phyloP scores from a whole-genome alignment of 1,140 invertebrate genomes.

The Drosophila malerkotliana region DNA sequence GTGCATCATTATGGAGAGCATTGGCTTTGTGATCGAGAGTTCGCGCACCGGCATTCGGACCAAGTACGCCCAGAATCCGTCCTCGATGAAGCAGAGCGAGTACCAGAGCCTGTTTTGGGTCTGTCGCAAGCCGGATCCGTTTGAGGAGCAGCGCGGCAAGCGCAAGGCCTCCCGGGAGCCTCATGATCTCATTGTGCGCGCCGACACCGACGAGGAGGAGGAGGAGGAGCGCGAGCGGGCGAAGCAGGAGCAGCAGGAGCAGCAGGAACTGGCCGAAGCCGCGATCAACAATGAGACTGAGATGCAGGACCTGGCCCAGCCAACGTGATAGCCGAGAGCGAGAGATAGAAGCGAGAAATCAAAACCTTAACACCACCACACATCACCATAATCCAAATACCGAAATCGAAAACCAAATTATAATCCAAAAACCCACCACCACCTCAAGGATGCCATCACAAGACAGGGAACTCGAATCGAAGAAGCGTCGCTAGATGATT shows the following conservation, averaged over 20 bases:
- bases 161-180: constrained; percentile 46
- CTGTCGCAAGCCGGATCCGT: constrained; percentile 66
- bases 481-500: neutral
- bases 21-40: constrained; percentile 93
- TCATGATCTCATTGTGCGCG: constrained; percentile 58
- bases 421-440: neutral
- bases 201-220: constrained; percentile 26
- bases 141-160: constrained; percentile 29
- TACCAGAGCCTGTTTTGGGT: constrained; percentile 82
- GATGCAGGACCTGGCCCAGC: constrained; percentile 11
- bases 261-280: neutral
- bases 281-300: constrained; percentile 26
- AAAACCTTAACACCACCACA: neutral
- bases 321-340: constrained; percentile 32
- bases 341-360: constrained; percentile 4
- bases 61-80: constrained; percentile 95
- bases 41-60: constrained; percentile 91
- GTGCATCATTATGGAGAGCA: constrained; percentile 90
- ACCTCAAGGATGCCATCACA: neutral
- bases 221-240: neutral
- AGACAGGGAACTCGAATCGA: constrained; percentile 12
- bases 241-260: neutral
- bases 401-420: neutral
- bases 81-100: constrained; percentile 90
- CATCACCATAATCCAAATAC: neutral